phyloP scores from a whole-genome alignment of 2,888 invertebrate species.

The Drosophila borborema region DNA sequence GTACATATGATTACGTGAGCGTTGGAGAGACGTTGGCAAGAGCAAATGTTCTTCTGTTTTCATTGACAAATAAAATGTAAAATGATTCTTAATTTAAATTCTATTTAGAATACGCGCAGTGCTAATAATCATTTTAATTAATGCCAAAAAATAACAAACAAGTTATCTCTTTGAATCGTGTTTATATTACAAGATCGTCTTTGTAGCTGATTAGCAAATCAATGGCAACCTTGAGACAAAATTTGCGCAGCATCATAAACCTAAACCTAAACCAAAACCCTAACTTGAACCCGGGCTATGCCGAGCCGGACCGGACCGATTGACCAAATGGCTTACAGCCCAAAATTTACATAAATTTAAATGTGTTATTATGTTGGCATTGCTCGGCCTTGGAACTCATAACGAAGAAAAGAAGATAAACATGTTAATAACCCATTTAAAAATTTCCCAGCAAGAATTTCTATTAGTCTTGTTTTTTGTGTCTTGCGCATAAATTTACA shows the following conservation, averaged over 20 bases:
- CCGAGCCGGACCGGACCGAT: neutral
- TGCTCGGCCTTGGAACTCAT: conserved; percentile 70
- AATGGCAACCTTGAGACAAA: conserved; percentile 44
- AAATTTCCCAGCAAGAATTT: conserved; percentile 78
- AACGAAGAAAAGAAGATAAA: conserved; percentile 75
- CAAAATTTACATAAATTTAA: conserved; percentile 71
- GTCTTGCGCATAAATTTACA: conserved; percentile 58
- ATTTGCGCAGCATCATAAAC: conserved; percentile 42
- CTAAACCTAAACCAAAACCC: neutral
- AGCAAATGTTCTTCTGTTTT: neutral
- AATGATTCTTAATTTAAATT: neutral
- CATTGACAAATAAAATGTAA: neutral
- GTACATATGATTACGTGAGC: conserved; percentile 52
- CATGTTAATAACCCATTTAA: conserved; percentile 79
- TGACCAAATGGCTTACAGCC: conserved; percentile 55
- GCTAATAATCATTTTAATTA: conserved; percentile 19
- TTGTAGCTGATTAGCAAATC: conserved; percentile 39
- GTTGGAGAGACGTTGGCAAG: conserved; percentile 13
- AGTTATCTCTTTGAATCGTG: conserved; percentile 16
- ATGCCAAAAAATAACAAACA: conserved; percentile 9
- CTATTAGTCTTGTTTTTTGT: conserved; percentile 54
- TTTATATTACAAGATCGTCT: conserved; percentile 25
- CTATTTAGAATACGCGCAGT: neutral
- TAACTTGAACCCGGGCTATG: too few relatives aligned
- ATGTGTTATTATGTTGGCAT: conserved; percentile 73